phyloP scores from a whole-genome alignment of 2,797 vertebrate species.

The Arrhamphus sclerolepis region DNA sequence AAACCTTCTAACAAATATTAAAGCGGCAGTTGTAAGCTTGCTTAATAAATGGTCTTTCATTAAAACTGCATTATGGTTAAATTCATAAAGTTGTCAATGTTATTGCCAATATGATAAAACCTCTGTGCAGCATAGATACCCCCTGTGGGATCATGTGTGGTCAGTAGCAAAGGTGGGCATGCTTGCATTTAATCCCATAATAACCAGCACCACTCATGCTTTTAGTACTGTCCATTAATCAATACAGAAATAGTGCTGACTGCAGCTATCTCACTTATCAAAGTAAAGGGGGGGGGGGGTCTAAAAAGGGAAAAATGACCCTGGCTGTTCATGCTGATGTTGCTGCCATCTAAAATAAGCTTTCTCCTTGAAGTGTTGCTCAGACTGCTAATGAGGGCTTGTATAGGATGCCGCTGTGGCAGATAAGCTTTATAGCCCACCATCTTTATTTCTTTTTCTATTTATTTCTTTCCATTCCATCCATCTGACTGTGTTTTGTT shows the following conservation, averaged over 20 bases:
- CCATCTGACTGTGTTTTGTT: conserved; percentile 43
- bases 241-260: conserved; percentile 79
- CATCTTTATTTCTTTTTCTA: conserved; percentile 27
- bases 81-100: conserved; percentile 11
- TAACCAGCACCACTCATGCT: conserved; percentile 51
- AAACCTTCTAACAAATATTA: neutral
- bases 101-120: conserved; percentile 8
- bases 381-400: conserved; percentile 74
- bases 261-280: conserved; percentile 49
- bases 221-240: conserved; percentile 66
- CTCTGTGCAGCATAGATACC: conserved; percentile 6
- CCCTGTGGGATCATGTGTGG: conserved; percentile 23
- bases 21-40: neutral
- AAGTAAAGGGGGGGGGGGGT: conserved; percentile 9
- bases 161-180: conserved; percentile 27
- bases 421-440: conserved; percentile 53
- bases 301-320: conserved; percentile 56
- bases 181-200: conserved; percentile 64
- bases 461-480: conserved; percentile 5
- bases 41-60: neutral
- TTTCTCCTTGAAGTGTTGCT: conserved; percentile 75
- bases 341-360: conserved; percentile 69
- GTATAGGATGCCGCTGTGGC: conserved; percentile 28
- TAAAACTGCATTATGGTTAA: conserved; percentile 2
- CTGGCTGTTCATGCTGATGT: conserved; percentile 38